These are phyloP conservation scores for Plebejus anna DNA, from an alignment of 2,888 invertebrate genomes.

Conservation along the genomic window DNA sequence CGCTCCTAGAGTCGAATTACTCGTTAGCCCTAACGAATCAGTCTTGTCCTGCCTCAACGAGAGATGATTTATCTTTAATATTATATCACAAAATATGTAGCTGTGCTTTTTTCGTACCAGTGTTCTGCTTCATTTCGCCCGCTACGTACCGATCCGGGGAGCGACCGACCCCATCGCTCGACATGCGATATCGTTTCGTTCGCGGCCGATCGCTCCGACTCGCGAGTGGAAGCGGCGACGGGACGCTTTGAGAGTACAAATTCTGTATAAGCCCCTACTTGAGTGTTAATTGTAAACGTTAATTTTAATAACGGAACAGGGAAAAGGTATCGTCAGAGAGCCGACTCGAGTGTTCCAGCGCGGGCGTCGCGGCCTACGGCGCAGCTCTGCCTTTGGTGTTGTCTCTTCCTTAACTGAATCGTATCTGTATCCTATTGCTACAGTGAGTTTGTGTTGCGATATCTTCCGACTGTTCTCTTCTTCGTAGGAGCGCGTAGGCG, in stretches of 20 bases:
- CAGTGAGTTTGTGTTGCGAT: constrained; percentile 67
- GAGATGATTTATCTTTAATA: constrained; percentile 54
- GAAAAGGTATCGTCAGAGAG: constrained; percentile 61
- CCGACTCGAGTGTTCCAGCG: constrained; percentile 50
- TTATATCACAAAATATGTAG: constrained; percentile 59
- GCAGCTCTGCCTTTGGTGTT: constrained; percentile 74
- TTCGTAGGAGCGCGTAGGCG: constrained; percentile 41
- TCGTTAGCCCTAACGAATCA: constrained; percentile 41
- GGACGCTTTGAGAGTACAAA: constrained; percentile 84
- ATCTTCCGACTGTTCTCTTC: constrained; percentile 55
- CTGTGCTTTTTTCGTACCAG: constrained; percentile 56
- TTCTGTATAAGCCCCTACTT: constrained; percentile 83
- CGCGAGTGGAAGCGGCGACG: constrained; percentile 61
- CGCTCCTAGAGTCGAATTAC: constrained; percentile 32
- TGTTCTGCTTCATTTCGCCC: constrained; percentile 59
- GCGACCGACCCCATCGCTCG: constrained; percentile 30
- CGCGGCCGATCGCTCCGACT: constrained; percentile 42
- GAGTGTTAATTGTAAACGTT: constrained; percentile 72
- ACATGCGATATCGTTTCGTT: constrained; percentile 38
- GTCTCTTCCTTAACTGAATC: constrained; percentile 66
- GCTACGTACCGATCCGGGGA: constrained; percentile 37
- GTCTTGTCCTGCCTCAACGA: constrained; percentile 51
- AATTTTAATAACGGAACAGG: constrained; percentile 67
- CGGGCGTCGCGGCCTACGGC: constrained; percentile 59
- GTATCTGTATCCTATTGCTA: constrained; percentile 70